Evolutionary conservation across 1,140 invertebrate species (phyloP).

Genomic region (Bombus turneri): DNA sequence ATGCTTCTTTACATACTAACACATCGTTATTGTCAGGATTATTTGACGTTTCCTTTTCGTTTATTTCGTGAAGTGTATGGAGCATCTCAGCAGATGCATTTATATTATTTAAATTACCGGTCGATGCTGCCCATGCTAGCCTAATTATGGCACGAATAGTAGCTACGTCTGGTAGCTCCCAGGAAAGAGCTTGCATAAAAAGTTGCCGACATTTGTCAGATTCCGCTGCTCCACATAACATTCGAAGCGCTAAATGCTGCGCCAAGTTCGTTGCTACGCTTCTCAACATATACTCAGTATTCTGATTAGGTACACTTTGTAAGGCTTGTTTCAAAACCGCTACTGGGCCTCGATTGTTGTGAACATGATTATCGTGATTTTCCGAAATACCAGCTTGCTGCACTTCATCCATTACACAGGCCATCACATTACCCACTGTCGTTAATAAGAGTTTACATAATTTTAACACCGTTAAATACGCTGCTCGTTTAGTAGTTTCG

Average conservation of each 20-base stretch:
- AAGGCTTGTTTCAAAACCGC: slow-evolving; percentile 88
- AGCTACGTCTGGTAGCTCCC: slow-evolving; percentile 86
- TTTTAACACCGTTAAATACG: slow-evolving; percentile 94
- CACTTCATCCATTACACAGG: slow-evolving; percentile 85
- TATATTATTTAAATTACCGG: slow-evolving; percentile 87
- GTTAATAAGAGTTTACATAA: slow-evolving; percentile 94
- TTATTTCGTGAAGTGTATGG: slow-evolving; percentile 83
- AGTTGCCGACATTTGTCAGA: slow-evolving; percentile 82
- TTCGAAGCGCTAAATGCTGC: slow-evolving; percentile 86
- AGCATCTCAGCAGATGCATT: slow-evolving; percentile 87
- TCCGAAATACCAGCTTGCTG: slow-evolving; percentile 68
- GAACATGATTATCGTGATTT: slow-evolving; percentile 77
- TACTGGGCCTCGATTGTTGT: slow-evolving; percentile 81
- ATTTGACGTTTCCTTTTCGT: slow-evolving; percentile 79
- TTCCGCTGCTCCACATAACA: slow-evolving; percentile 80
- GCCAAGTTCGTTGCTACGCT: slow-evolving; percentile 90
- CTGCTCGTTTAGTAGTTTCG: slow-evolving; percentile 90
- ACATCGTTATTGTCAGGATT: slow-evolving; percentile 83
- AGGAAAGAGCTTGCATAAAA: slow-evolving; percentile 84
- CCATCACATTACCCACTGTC: slow-evolving; percentile 90
- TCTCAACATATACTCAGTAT: slow-evolving; percentile 87
- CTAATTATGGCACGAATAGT: slow-evolving; percentile 88
- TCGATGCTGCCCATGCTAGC: slow-evolving; percentile 90
- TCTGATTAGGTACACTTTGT: slow-evolving; percentile 87
- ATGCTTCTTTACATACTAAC: slow-evolving; percentile 93